These are phyloP conservation scores for Tenthredo distinguenda DNA, from an alignment of 2,888 invertebrate genomes.

Conservation along the genomic window DNA sequence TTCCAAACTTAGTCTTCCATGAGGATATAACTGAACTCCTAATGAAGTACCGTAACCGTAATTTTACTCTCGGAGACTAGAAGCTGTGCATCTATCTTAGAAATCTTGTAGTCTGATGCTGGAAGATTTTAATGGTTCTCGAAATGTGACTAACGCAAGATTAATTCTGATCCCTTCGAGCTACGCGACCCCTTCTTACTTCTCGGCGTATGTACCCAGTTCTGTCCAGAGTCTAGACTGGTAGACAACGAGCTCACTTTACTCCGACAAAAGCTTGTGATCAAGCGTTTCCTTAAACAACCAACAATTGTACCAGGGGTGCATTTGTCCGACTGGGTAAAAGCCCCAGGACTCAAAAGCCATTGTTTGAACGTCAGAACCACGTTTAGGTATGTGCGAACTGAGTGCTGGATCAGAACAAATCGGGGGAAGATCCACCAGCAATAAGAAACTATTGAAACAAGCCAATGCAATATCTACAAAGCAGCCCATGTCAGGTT, in stretches of 20 bases:
- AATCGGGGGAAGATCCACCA: background rate
- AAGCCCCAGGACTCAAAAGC: background rate
- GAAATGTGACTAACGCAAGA: background rate
- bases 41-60: background rate
- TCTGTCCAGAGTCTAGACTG: conserved; percentile 5
- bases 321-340: background rate
- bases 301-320: conserved; percentile 19
- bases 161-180: background rate
- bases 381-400: background rate
- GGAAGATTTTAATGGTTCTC: background rate
- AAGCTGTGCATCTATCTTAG: background rate
- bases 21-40: background rate
- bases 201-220: background rate
- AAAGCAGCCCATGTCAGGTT: background rate
- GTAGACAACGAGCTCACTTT: background rate
- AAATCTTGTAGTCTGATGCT: background rate
- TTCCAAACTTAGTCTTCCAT: background rate
- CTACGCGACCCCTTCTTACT: background rate
- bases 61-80: background rate
- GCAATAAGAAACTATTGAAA: conserved; percentile 21
- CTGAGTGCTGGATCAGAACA: conserved; percentile 17
- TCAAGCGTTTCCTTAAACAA: conserved; percentile 3
- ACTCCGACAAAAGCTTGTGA: background rate
- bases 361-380: conserved; percentile 12
- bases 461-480: background rate